These are phyloP conservation scores for Emydocephalus ijimae DNA, from an alignment of 2,113 vertebrate genomes.

Conservation along the genomic window DNA sequence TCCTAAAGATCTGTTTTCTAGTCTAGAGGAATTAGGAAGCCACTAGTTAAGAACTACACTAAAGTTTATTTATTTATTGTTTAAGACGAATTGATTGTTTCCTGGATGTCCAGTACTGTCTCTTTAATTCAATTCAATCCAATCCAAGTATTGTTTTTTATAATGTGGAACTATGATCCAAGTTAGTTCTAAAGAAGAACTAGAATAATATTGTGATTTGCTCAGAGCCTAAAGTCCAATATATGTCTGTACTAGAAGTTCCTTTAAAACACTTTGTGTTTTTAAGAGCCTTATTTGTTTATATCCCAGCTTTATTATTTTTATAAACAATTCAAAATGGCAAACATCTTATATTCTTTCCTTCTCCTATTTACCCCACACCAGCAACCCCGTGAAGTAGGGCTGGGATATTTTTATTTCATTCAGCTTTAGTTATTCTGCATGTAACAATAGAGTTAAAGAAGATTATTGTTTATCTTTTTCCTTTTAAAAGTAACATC, in stretches of 20 bases:
- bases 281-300: background rate
- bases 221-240: background rate
- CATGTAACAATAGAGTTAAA: background rate
- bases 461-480: background rate
- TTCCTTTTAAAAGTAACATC: background rate
- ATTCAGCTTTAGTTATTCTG: background rate
- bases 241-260: background rate
- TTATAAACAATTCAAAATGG: background rate
- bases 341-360: background rate
- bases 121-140: background rate
- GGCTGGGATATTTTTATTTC: background rate
- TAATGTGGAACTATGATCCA: background rate
- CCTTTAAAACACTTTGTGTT: background rate
- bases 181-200: background rate
- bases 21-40: background rate
- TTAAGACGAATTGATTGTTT: background rate
- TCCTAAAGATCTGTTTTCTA: background rate
- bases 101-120: background rate
- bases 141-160: background rate
- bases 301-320: background rate
- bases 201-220: background rate
- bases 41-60: background rate
- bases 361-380: background rate
- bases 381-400: background rate
- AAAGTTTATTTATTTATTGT: background rate